Evolutionary conservation across 30 jellyfish, hydroid and myxozoan species (phyloP).

Genomic region (Cassiopea andromeda): DNA sequence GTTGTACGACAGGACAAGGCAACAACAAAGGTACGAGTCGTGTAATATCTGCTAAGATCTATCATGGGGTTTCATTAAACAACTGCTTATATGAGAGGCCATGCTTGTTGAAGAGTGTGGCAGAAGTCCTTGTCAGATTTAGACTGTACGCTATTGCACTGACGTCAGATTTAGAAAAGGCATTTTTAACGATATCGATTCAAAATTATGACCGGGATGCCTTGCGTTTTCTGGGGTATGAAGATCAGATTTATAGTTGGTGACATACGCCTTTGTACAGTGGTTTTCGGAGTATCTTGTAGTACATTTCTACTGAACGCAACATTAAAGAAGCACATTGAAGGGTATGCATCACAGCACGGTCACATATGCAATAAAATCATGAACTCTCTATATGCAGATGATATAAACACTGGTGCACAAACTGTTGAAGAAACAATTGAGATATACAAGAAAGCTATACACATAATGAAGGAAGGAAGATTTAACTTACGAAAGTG

Average conservation of each 20-base stretch:
- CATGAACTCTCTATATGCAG: conserved; percentile 48
- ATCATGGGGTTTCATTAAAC: conserved; percentile 59
- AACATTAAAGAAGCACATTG: conserved; percentile 49
- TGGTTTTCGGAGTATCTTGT: conserved; percentile 68
- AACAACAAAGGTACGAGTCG: conserved; percentile 78
- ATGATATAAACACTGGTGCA: conserved; percentile 51
- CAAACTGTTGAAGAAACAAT: conserved; percentile 35
- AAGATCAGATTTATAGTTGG: too few species aligned
- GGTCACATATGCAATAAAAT: conserved; percentile 40
- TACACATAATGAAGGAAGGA: conserved; percentile 48
- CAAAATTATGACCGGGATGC: conserved; percentile 48
- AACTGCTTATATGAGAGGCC: conserved; percentile 65
- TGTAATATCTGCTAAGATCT: conserved; percentile 57
- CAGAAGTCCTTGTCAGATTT: conserved; percentile 56
- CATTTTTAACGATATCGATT: conserved; percentile 17
- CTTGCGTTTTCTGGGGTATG: neutral
- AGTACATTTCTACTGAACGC: conserved; percentile 73
- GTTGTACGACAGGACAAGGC: conserved; percentile 65
- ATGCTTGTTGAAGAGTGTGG: conserved; percentile 42
- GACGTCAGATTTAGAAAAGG: neutral
- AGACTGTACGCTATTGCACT: conserved; percentile 48
- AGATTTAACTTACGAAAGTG: conserved; percentile 65
- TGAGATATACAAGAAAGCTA: conserved; percentile 28
- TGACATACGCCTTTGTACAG: conserved; percentile 40
- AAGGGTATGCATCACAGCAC: conserved; percentile 14